phyloP scores from a whole-genome alignment of 2,888 invertebrate genomes.

The Polia nebulosa region DNA sequence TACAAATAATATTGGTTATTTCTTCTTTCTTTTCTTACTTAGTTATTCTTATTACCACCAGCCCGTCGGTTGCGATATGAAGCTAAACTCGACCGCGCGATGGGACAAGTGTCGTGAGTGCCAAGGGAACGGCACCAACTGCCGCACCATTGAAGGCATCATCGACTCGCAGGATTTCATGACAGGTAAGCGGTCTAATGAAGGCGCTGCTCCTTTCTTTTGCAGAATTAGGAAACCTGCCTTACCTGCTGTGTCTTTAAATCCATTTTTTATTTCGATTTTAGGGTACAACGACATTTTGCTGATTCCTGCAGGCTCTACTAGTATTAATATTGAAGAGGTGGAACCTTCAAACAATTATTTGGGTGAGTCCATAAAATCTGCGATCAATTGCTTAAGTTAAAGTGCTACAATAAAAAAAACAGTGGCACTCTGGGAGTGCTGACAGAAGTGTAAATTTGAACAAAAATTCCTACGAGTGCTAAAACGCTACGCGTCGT shows the following conservation, averaged over 20 bases:
- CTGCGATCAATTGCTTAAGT: background rate
- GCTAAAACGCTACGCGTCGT: too few species aligned
- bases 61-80: slow-evolving; percentile 98
- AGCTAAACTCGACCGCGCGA: slow-evolving; percentile 96
- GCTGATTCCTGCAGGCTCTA: slow-evolving; percentile 97
- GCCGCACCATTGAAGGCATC: slow-evolving; percentile 94
- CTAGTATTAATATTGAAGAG: slow-evolving; percentile 96
- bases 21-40: too few species aligned
- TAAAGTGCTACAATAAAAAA: background rate
- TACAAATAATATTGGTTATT: too few species aligned
- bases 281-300: slow-evolving; percentile 98
- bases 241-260: background rate
- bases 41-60: too few species aligned
- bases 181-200: slow-evolving; percentile 90
- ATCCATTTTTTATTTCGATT: slow-evolving; percentile 52
- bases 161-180: slow-evolving; percentile 94
- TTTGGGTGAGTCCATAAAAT: slow-evolving; percentile 92
- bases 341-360: slow-evolving; percentile 96
- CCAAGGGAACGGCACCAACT: slow-evolving; percentile 97
- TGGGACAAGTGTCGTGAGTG: slow-evolving; percentile 98
- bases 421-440: too few species aligned
- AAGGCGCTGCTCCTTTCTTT: background rate
- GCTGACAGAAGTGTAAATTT: too few species aligned
- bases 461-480: too few species aligned
- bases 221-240: background rate